These are phyloP conservation scores for Antitype chi DNA, from an alignment of 2,888 invertebrate genomes.

Conservation along the genomic window DNA sequence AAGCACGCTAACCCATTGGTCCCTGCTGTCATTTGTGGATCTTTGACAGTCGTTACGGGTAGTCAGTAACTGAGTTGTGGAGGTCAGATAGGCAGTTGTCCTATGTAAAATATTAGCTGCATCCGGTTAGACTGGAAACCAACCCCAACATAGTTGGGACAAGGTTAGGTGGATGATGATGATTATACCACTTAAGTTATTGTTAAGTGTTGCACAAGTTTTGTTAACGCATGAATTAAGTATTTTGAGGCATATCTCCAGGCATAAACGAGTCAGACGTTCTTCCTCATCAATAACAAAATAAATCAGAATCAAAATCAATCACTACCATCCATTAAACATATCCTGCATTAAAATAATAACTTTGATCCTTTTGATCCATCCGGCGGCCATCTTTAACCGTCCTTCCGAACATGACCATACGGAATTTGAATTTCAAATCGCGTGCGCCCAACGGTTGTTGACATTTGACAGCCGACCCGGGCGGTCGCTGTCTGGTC, in stretches of 20 bases:
- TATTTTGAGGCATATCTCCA: neutral
- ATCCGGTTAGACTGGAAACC: too few species aligned
- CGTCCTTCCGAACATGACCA: constrained; percentile 58
- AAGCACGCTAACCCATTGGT: too few species aligned
- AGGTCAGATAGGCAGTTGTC: too few species aligned
- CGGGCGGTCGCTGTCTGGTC: constrained; percentile 65
- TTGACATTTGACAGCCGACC: constrained; percentile 78
- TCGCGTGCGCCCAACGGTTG: constrained; percentile 74
- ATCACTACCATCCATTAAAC: constrained; percentile 11
- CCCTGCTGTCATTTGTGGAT: too few species aligned
- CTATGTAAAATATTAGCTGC: too few species aligned
- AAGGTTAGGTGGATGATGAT: too few species aligned
- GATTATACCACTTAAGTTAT: neutral
- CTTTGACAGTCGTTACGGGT: too few species aligned
- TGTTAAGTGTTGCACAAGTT: neutral
- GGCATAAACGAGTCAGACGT: too few species aligned
- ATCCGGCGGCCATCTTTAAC: constrained; percentile 50
- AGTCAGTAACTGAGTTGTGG: too few species aligned
- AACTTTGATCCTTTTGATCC: constrained; percentile 30
- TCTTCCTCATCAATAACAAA: neutral
- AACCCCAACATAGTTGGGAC: too few species aligned
- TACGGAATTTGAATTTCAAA: constrained; percentile 79
- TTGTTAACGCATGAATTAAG: neutral
- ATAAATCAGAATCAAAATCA: constrained; percentile 9
- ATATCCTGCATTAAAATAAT: constrained; percentile 7